Base-by-base conservation (phyloP, 1,140 invertebrate species). In the Brachystomella parvula region DNA sequence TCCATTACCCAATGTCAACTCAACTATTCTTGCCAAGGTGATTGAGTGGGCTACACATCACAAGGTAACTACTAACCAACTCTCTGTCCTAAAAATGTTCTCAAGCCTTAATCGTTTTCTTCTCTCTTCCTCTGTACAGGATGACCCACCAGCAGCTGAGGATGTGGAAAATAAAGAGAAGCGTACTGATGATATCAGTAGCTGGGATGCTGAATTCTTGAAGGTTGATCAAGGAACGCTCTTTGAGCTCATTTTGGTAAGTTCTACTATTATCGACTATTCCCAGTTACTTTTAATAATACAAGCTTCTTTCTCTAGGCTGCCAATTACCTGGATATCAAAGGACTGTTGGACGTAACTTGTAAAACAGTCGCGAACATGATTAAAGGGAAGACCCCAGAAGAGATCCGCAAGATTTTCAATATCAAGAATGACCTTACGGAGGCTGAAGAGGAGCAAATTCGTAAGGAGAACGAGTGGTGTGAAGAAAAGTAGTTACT, bases 351-450 rank as follows among this genome's bases (percentile, higher is more conserved):
- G 57, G 95, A 98, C 80, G 93, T 98, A 0, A 97, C 95, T 0
- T 98, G 95, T 80, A 98, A 98, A 80, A 98, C 94, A 0, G 96
- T 99, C n/a, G 96, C 96, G 3, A 98, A 99, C 78, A 96, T 96
- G 94, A 96, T 97, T 56, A 96, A 96, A 78, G 94, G 93, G 3
- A 96, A 96, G 77, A 92, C 92, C 1, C 94, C 96, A 0, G 96
- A 98, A 77, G 96, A 99, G 78, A 98, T 98, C 64, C 85, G 96
- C 2, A 98, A 97, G 78, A 98, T 94, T 0, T 99, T 99, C 75
- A 98, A 98, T 77, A 98, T 99, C 71, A 21, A 9, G 77, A 98
- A 98, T 81, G 96, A 98, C 78, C 98, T 99, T 73, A 93, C 92
- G 47, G 89, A 94, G 19, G 86, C 89, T 32, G 93, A 95, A 77